Percentiles rank a stretch among this genome's conserved stretches.
phyloP scores from a whole-genome alignment of 2,797 vertebrate species.

The Oryzias dopingdopingensis region DNA sequence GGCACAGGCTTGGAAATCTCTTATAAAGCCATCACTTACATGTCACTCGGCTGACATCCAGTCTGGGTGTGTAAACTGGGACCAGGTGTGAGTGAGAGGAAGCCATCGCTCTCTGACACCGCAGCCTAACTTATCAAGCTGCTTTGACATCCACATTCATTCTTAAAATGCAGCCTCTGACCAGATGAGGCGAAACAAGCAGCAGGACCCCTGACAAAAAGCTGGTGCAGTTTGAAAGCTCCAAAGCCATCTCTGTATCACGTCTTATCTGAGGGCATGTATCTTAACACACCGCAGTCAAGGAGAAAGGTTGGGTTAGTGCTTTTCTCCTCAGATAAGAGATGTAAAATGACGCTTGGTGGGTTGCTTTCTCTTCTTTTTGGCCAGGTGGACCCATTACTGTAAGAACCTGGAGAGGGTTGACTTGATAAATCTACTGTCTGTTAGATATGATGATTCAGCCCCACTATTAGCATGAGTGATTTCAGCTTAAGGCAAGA shows the following conservation, averaged over 20 bases:
- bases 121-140: constrained; percentile 44
- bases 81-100: constrained; percentile 46
- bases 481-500: constrained; percentile 63
- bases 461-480: constrained; percentile 67
- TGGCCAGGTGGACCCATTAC: constrained; percentile 42
- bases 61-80: constrained; percentile 21
- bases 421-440: constrained; percentile 71
- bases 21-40: constrained; percentile 63
- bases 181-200: constrained; percentile 19
- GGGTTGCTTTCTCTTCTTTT: constrained; percentile 36
- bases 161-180: constrained; percentile 38
- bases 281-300: constrained; percentile 33
- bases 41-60: constrained; percentile 52
- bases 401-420: constrained; percentile 46
- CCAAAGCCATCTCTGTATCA: not conserved
- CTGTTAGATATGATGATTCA: constrained; percentile 74
- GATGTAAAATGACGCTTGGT: constrained; percentile 37
- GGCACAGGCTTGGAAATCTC: constrained; percentile 37
- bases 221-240: constrained; percentile 10
- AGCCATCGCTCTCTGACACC: constrained; percentile 50
- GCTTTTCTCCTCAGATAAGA: constrained; percentile 33
- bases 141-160: constrained; percentile 29
- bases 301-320: constrained; percentile 7
- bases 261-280: constrained; percentile 16
- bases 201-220: constrained; percentile 16